Evolutionary conservation across 1,140 invertebrate genomes (phyloP), one percentile per base, ranked within the genome.

Genomic region (Trichogramma pretiosum): DNA sequence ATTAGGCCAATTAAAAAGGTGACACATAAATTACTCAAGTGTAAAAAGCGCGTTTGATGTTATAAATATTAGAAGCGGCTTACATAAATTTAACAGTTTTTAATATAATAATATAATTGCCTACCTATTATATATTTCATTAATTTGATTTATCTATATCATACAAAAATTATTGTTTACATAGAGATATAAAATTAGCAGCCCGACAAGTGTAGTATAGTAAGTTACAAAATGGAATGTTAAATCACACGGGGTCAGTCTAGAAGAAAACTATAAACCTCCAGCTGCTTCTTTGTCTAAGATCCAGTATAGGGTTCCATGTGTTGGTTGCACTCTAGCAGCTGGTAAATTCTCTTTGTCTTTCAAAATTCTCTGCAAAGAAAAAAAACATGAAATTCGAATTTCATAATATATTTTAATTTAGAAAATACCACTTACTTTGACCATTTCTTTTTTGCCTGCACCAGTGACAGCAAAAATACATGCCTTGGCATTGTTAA

Each of bases 381-480:
- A 23, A 42, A 52, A 13, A 46, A 24, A 37, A 23, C 10, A 33
- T 14, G 33, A 41, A 19, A 19, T 24, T 32, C 19, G 5, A 32
- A 41, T 3, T 36, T 17, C 16, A 30, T 13, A 0, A 13, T 41
- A 10, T n/a, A 32, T n/a, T 3, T 30, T 39, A 24, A 24, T 11
- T 28, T 28, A 11, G 24, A 28, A 28, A 28, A 50, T 16, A 34
- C 48, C 50, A 63, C 60, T 71, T 71, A 92, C 89, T 78, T 94
- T 86, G 0, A 97, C 67, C 61, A 93, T 86, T 18, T 85, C 81
- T n/a, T 91, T 87, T 71, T 99, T 98, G 4, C 80, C 78, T 35
- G 76, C 77, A 5, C 94, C 95, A 46, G 81, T 78, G 3, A 85
- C 77, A 18, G 89, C 83, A 74, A 98, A 96, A 43, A 91, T 77